phyloP scores from a whole-genome alignment of 1,140 invertebrate species.

The Harlomillsia oculata region DNA sequence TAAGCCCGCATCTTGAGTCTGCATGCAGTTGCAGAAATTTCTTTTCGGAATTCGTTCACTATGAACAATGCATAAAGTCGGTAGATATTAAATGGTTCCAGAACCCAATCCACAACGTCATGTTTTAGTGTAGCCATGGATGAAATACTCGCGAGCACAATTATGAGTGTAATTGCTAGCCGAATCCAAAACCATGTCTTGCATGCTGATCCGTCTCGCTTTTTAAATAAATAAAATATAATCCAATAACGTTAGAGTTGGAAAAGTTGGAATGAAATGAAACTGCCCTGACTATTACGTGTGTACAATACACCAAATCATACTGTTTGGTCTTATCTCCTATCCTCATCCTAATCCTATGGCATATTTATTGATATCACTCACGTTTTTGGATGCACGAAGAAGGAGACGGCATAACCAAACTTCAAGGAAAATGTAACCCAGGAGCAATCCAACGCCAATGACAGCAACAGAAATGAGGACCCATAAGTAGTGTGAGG shows the following conservation, averaged over 20 bases:
- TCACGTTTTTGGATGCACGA: slow-evolving; percentile 20
- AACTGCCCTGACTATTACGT: no score
- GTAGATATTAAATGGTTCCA: slow-evolving; percentile 20
- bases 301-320: background rate
- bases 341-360: no score
- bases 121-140: slow-evolving; percentile 14
- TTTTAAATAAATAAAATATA: background rate
- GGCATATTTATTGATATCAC: no score
- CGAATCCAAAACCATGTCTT: slow-evolving; percentile 22
- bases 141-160: slow-evolving; percentile 15
- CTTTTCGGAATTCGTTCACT: slow-evolving; percentile 21
- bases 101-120: slow-evolving; percentile 18
- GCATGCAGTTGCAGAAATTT: slow-evolving; percentile 18
- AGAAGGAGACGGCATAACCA: slow-evolving; percentile 19
- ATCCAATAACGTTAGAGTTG: background rate
- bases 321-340: no score
- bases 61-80: slow-evolving; percentile 17
- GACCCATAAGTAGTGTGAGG: no score
- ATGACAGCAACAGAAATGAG: background rate
- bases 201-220: slow-evolving; percentile 15
- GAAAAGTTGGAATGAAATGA: no score
- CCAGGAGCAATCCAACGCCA: background rate
- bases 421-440: slow-evolving; percentile 12
- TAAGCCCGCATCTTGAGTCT: slow-evolving; percentile 25
- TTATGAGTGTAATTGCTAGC: slow-evolving; percentile 8